Conservation (phyloP, 2,113 vertebrate genomes). For the Dicaeum eximium region DNA sequence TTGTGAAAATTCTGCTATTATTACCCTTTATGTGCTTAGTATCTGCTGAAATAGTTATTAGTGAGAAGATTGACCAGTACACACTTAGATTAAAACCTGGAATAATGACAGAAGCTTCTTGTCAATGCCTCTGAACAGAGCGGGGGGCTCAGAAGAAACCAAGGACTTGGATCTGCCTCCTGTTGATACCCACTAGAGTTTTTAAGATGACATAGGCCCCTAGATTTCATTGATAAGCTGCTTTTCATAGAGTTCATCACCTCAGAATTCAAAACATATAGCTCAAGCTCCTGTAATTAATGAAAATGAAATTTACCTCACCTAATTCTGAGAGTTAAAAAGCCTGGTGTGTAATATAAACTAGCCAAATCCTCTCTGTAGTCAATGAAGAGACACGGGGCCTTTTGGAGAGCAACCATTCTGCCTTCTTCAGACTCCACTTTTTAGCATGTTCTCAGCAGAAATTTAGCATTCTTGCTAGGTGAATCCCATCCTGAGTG, state of each 20-base stretch:
- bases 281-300: not conserved
- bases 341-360: not conserved
- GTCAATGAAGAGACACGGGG: not conserved
- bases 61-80: not conserved
- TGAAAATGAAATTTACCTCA: not conserved
- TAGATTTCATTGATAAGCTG: not conserved
- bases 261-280: conserved; percentile 5
- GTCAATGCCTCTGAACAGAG: not conserved
- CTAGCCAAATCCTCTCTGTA: not conserved
- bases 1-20: not conserved
- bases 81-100: not conserved
- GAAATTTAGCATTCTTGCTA: not conserved
- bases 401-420: not conserved
- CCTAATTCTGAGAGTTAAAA: not conserved
- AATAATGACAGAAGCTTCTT: not conserved
- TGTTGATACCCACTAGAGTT: not conserved
- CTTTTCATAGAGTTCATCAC: conserved; percentile 4
- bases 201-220: not conserved
- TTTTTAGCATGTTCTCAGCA: not conserved
- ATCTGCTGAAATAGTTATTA: not conserved
- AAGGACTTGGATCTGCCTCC: not conserved
- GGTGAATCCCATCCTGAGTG: not conserved
- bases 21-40: not conserved
- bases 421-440: not conserved
- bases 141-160: not conserved